Base-by-base conservation (phyloP, 2,888 invertebrate species). In the Cenopis cana region DNA sequence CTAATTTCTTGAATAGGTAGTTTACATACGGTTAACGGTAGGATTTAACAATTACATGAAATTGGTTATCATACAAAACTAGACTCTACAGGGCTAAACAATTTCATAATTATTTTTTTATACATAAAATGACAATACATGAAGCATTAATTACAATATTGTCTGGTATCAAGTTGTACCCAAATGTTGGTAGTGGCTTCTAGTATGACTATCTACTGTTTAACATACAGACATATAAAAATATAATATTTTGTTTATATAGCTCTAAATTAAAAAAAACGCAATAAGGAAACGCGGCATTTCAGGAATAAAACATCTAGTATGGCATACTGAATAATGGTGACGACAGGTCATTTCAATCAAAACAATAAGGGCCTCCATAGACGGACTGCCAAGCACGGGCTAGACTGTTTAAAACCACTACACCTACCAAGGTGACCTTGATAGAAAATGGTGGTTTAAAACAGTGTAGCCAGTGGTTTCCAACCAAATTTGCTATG, bases 151-250 rank as follows among this genome's bases (percentile, higher is more conserved):
- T 66, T 70, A 65, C 38, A 69, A 69, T 60, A 66, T 71, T 71
- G 60, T 71, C 70, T 17, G 49, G 17, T 50, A 61, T 49, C 11
- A 50, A 29, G 41, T 59, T 52, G 59, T 52, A 70, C 29, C 33
- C 29, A 56, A 50, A 64, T 62, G 24, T 64, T 10, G 8, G 38
- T 59, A 52, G 9, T 6, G 24, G 52, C 29, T 33, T 6, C 4
- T 68, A 12, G 11, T 55, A 52, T 50, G 6, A 41, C 0, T 14
- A 41, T 14, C 11, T 12, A 11, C 3, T 49, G 65, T 41, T 60
- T 41, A 69, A 46, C 33, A 65, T 69, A 64, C 65, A 70, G 66
- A 59, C 60, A n/a, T 66, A 71, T 56, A 71, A 71, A 71, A 71
- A 71, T 71, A 71, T 67, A 67, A 38, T 2, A 50, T 36, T 67